A percentile compares a stretch with the other conserved stretches of the same genome.
Evolutionary conservation across 1,140 invertebrate genomes (phyloP).

Genomic region (Drosophila sulfurigaster): DNA sequence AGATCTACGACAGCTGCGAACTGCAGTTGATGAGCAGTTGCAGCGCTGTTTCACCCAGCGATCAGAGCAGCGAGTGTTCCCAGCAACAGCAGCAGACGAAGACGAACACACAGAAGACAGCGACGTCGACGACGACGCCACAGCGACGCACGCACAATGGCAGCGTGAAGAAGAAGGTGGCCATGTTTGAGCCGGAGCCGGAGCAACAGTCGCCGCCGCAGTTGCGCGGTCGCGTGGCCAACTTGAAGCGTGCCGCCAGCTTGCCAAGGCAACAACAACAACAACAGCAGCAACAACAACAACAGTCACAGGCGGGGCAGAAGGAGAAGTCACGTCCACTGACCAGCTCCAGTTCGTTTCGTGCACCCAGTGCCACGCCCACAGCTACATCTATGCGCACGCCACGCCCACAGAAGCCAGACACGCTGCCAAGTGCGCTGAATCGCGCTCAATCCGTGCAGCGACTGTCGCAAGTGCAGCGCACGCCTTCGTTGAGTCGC

Average conservation of each 20-base stretch:
- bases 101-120: not conserved
- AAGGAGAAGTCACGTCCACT: conserved; percentile 50
- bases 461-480: conserved; percentile 86
- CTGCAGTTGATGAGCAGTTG: conserved; percentile 86
- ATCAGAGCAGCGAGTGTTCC: conserved; percentile 91
- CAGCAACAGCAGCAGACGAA: not conserved
- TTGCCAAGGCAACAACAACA: conserved; percentile 65
- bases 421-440: conserved; percentile 78
- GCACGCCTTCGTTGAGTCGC: conserved; percentile 86
- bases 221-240: conserved; percentile 63
- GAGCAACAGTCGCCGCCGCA: conserved; percentile 61
- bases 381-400: conserved; percentile 60
- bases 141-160: conserved; percentile 40
- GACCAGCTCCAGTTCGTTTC: conserved; percentile 57
- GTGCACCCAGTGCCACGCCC: conserved; percentile 73
- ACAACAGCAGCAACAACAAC: not conserved
- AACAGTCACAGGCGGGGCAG: conserved; percentile 16
- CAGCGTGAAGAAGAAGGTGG: conserved; percentile 79
- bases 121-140: conserved; percentile 53
- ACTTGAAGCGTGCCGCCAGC: conserved; percentile 86
- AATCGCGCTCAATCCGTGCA: conserved; percentile 85
- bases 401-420: conserved; percentile 86
- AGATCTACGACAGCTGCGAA: conserved; percentile 88
- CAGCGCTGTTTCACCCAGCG: conserved; percentile 87
- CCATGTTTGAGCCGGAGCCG: conserved; percentile 73